Conservation (phyloP, 1,140 invertebrate genomes). For the Drosophila neocordata region DNA sequence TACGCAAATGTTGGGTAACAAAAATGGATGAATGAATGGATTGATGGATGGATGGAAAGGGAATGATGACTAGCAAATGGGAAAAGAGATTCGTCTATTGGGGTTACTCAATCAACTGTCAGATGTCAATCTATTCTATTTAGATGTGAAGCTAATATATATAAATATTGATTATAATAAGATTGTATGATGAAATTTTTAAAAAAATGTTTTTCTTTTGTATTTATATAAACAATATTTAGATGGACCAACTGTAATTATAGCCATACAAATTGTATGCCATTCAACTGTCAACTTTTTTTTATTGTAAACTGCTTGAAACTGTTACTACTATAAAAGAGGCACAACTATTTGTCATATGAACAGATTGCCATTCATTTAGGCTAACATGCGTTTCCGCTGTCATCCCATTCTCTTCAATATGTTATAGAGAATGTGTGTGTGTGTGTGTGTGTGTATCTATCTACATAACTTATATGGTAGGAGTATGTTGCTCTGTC, state of each 20-base stretch:
- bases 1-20: constrained; percentile 8
- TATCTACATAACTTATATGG: too few species aligned
- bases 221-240: too few species aligned
- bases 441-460: too few species aligned
- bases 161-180: constrained; percentile 1
- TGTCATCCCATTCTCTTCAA: constrained; percentile 6
- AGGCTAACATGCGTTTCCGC: neutral
- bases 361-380: constrained; percentile 1
- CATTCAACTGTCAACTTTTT: constrained; percentile 3
- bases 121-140: neutral
- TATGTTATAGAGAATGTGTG: too few species aligned
- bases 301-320: neutral
- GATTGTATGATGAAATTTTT: too few species aligned
- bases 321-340: neutral
- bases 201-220: too few species aligned
- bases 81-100: too few species aligned
- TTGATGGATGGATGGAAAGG: neutral
- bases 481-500: constrained; percentile 33
- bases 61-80: too few species aligned
- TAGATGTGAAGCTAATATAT: neutral
- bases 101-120: neutral
- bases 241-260: too few species aligned
- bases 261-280: neutral
- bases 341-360: constrained; percentile 7
- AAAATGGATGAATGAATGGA: neutral